Percentiles rank a stretch among this genome's conserved stretches.
Evolutionary conservation across 2,888 invertebrate species (phyloP).

Genomic region (Apodemia mormo): DNA sequence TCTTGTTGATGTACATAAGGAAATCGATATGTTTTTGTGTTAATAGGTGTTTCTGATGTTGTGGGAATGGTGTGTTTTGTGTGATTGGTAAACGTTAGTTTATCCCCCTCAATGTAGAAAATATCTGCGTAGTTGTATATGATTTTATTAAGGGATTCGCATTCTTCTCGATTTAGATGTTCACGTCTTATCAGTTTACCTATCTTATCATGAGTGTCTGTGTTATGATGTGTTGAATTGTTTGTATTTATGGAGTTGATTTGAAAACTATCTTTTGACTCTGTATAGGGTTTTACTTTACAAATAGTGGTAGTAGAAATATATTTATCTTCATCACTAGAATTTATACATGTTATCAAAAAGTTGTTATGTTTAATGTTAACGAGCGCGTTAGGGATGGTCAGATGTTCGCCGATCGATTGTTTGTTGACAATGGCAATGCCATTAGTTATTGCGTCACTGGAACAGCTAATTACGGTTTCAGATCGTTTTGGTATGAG

Average conservation of each 20-base stretch:
- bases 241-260: neutral
- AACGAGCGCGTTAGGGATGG: slow-evolving; percentile 40
- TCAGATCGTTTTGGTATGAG: slow-evolving; percentile 35
- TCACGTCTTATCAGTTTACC: slow-evolving; percentile 15
- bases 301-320: neutral
- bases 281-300: neutral
- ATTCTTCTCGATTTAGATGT: slow-evolving; percentile 38
- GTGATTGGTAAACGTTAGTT: slow-evolving; percentile 40
- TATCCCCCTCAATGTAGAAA: slow-evolving; percentile 36
- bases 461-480: slow-evolving; percentile 39
- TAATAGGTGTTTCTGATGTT: slow-evolving; percentile 40
- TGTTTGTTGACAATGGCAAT: slow-evolving; percentile 40
- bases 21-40: slow-evolving; percentile 44
- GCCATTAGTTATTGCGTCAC: slow-evolving; percentile 31
- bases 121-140: slow-evolving; percentile 35
- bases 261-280: neutral
- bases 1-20: slow-evolving; percentile 43
- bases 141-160: slow-evolving; percentile 34
- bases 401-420: slow-evolving; percentile 33
- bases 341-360: slow-evolving; percentile 36
- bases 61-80: slow-evolving; percentile 42
- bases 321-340: slow-evolving; percentile 3
- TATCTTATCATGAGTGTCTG: neutral
- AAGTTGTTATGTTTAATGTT: slow-evolving; percentile 34
- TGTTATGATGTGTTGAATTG: neutral